Conservation (phyloP, 2,888 invertebrate species). For the Cheilosia vulpina region DNA sequence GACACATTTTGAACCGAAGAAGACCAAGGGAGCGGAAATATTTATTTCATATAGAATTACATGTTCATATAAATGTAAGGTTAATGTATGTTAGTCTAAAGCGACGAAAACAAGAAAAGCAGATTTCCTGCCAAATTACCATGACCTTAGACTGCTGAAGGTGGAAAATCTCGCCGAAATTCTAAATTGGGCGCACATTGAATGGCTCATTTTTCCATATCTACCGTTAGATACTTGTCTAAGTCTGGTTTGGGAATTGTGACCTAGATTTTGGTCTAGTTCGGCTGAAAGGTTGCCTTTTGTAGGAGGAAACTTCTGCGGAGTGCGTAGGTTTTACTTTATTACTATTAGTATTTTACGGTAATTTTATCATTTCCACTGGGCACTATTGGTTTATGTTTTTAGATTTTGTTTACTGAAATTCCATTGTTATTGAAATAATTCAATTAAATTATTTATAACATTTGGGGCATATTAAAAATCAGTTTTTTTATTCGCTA, state of each 20-base stretch:
- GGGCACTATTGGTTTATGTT: too few species aligned
- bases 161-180: conserved; percentile 8
- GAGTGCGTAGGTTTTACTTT: too few species aligned
- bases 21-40: background rate
- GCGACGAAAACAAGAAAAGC: conserved; percentile 18
- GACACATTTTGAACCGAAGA: background rate
- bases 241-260: conserved; percentile 11
- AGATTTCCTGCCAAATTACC: conserved; percentile 20
- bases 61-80: background rate
- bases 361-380: too few species aligned
- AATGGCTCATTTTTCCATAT: background rate
- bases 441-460: too few species aligned
- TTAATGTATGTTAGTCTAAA: background rate
- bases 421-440: too few species aligned
- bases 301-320: too few species aligned
- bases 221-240: background rate
- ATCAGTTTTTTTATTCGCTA: too few species aligned
- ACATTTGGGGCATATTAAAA: too few species aligned
- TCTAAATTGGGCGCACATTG: conserved; percentile 9
- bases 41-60: background rate
- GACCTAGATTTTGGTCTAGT: conserved; percentile 9
- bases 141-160: conserved; percentile 22
- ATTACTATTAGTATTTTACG: too few species aligned
- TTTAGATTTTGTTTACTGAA: too few species aligned
- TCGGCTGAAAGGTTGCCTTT: too few species aligned